Base-by-base conservation (phyloP, 2,888 invertebrate species). In the Germaria angustata region DNA sequence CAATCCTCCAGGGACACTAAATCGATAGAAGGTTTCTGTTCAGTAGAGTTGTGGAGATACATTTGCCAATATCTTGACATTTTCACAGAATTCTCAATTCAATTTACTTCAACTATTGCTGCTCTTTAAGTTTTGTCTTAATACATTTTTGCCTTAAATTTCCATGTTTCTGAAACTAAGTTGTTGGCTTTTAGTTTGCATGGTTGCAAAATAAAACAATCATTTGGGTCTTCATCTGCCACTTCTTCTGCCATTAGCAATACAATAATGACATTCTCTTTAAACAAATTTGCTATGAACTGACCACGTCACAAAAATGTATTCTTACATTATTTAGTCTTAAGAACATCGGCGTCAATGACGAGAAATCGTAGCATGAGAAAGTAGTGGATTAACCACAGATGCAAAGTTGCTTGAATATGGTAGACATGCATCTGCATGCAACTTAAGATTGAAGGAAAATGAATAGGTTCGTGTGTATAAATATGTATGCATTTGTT, bases 11-110 rank as follows among this genome's bases (percentile, higher is more conserved):
- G 44, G 63, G 44, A 22, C 20, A 55, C 15, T 73, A 15, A 63
- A 65, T 65, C 44, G 24, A 73, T 73, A 53, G 73, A 44, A 53
- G 65, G 36, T 15, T 44, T 13, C 9, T 57, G 57, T 41, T 57
- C 44, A n/a, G 28, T 53, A 28, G n/a, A 55, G 9, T n/a, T 69
- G 24, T n/a, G 41, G 13, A 53, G 32, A n/a, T 49, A 65, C 51
- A n/a, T 49, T 59, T 72, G 24, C 13, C 8, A 22, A 36, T 36
- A 20, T 36, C 36, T 36, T 39, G 41, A 22, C 24, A 71, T 46
- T 39, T 72, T 49, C 9, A 13, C 5, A 49, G 8, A 59, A 49
- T 22, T 24, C 15, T 22, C 22, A 41, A 44, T 36, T 59, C 1
- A 72, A 49, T 28, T 72, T 49, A 34, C 32, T 20, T 32, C 28